These are phyloP conservation scores for Edolisoma coerulescens DNA, from an alignment of 2,113 vertebrate genomes.

Conservation along the genomic window DNA sequence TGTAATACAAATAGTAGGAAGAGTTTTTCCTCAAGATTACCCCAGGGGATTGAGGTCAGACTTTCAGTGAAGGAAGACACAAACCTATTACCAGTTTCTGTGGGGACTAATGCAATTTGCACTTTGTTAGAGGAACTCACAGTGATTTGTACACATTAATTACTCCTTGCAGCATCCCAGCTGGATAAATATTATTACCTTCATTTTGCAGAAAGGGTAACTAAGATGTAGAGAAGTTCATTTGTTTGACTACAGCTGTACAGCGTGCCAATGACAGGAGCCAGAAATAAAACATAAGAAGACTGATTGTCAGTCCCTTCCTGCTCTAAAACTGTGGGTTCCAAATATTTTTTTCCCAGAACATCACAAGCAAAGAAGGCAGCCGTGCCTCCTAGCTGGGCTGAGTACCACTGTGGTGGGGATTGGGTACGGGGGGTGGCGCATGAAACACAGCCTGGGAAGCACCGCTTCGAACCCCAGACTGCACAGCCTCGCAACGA, in stretches of 20 bases:
- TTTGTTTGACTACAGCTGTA: slow-evolving; percentile 6
- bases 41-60: slow-evolving; percentile 39
- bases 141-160: slow-evolving; percentile 63
- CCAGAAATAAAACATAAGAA: background rate
- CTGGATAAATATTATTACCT: slow-evolving; percentile 64
- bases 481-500: background rate
- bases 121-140: slow-evolving; percentile 57
- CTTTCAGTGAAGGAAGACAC: slow-evolving; percentile 31
- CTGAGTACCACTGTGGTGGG: background rate
- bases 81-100: slow-evolving; percentile 62
- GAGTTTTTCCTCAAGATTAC: slow-evolving; percentile 39
- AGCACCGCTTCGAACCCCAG: background rate
- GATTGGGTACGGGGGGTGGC: background rate
- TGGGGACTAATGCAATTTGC: slow-evolving; percentile 59
- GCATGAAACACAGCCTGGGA: background rate
- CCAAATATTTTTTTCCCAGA: background rate
- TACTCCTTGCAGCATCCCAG: slow-evolving; percentile 60
- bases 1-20: slow-evolving; percentile 14
- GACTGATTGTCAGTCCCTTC: background rate
- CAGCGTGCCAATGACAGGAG: background rate
- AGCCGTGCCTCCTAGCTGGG: background rate
- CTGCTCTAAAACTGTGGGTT: background rate
- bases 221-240: slow-evolving; percentile 39
- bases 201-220: slow-evolving; percentile 47
- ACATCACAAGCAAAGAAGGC: background rate